Evolutionary conservation across 1,140 invertebrate species (phyloP).

Genomic region (Zophobas atratus): DNA sequence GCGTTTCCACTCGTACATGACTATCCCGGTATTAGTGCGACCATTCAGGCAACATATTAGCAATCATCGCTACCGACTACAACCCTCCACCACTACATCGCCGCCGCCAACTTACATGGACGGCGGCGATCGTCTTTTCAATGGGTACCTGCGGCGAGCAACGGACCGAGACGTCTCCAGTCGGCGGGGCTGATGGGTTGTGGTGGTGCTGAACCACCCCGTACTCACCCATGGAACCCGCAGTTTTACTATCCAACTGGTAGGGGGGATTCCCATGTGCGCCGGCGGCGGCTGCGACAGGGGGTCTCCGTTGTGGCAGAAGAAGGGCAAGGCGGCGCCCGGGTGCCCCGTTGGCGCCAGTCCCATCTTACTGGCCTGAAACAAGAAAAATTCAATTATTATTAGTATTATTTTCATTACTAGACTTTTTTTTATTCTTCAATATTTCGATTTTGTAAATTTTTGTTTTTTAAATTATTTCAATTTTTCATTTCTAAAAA

Average conservation of each 20-base stretch:
- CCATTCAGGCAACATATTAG: conserved; percentile 16
- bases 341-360: conserved; percentile 78
- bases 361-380: conserved; percentile 93
- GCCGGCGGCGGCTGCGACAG: conserved; percentile 94
- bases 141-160: conserved; percentile 72
- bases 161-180: conserved; percentile 72
- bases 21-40: conserved; percentile 19
- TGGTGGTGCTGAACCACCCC: conserved; percentile 62
- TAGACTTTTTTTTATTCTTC: too few relatives aligned
- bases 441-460: too few relatives aligned
- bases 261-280: conserved; percentile 98
- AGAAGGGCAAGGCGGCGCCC: conserved; percentile 83
- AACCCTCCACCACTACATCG: conserved; percentile 61
- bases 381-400: conserved; percentile 69
- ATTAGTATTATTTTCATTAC: background rate
- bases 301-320: conserved; percentile 90
- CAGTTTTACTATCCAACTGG: conserved; percentile 83
- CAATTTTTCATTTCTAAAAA: too few relatives aligned
- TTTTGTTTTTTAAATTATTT: too few relatives aligned
- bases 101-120: conserved; percentile 6
- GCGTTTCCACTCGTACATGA: background rate
- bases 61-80: conserved; percentile 50
- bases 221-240: conserved; percentile 78
- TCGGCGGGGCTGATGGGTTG: conserved; percentile 68
- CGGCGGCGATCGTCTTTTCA: conserved; percentile 34